These are phyloP conservation scores for Abrostola tripartita DNA, from an alignment of 2,888 invertebrate genomes.

Conservation along the genomic window DNA sequence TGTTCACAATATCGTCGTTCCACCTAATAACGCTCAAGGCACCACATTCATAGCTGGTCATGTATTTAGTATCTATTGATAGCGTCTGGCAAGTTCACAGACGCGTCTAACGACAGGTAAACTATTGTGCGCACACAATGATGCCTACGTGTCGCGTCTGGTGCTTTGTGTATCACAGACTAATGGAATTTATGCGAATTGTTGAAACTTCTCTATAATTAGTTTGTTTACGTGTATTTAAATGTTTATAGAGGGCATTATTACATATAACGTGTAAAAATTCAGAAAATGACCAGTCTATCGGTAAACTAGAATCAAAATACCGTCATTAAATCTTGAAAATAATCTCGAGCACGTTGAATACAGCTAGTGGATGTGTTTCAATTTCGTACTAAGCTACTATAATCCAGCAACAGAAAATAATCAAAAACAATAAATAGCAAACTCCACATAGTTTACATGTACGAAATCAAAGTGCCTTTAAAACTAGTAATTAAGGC, in stretches of 20 bases:
- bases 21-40: constrained; percentile 21
- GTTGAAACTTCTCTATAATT: constrained; percentile 39
- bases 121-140: constrained; percentile 55
- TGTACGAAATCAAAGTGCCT: constrained; percentile 47
- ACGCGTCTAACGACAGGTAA: constrained; percentile 51
- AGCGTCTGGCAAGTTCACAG: constrained; percentile 59
- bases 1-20: constrained; percentile 8
- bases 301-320: too few species aligned
- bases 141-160: constrained; percentile 46
- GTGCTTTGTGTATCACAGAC: constrained; percentile 46
- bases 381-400: neutral
- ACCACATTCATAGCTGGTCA: constrained; percentile 19
- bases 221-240: constrained; percentile 34
- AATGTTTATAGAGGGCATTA: too few species aligned
- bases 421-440: constrained; percentile 40
- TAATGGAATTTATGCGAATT: constrained; percentile 51
- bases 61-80: constrained; percentile 40
- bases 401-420: constrained; percentile 1
- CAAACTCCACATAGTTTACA: constrained; percentile 21
- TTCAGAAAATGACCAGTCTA: too few species aligned
- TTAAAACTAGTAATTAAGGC: constrained; percentile 43
- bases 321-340: too few species aligned
- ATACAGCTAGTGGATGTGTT: too few species aligned
- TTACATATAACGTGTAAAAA: too few species aligned
- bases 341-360: too few species aligned